phyloP scores from a whole-genome alignment of 1,140 invertebrate species.

The Achatina immaculata region DNA sequence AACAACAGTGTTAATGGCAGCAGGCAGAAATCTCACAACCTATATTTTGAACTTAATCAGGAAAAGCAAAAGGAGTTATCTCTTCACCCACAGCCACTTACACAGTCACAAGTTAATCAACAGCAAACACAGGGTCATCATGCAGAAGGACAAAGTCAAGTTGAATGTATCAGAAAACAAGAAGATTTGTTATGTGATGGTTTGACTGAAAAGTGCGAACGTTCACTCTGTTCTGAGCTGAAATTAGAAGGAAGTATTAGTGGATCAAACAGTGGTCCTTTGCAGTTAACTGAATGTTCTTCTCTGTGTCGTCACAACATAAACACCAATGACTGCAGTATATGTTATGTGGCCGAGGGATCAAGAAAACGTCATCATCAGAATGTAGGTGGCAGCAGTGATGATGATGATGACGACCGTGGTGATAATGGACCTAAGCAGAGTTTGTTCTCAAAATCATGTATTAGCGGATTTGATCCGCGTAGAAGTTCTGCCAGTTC shows the following conservation, averaged over 20 bases:
- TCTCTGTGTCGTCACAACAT: slow-evolving; percentile 10
- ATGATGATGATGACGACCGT: slow-evolving; percentile 6
- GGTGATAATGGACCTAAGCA: slow-evolving; percentile 20
- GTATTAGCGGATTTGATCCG: background rate
- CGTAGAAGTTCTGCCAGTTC: background rate
- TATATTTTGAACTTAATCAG: slow-evolving; percentile 13
- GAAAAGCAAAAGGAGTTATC: background rate
- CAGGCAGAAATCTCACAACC: background rate
- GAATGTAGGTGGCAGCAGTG: slow-evolving; percentile 21
- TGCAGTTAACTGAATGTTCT: background rate
- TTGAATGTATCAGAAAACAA: background rate
- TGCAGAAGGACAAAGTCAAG: background rate
- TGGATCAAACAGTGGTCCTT: background rate
- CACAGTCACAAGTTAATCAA: background rate
- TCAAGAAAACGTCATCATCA: slow-evolving; percentile 37
- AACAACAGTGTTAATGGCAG: background rate
- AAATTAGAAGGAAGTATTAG: background rate
- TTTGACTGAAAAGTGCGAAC: background rate
- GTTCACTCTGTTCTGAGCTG: slow-evolving; percentile 9
- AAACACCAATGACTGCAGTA: slow-evolving; percentile 24
- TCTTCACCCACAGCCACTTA: background rate
- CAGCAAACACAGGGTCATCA: background rate
- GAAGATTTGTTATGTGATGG: background rate
- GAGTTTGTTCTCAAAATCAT: slow-evolving; percentile 22
- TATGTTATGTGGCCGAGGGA: slow-evolving; percentile 22